These are phyloP conservation scores for Brachirus orientalis DNA, from an alignment of 2,113 vertebrate genomes.

Conservation along the genomic window DNA sequence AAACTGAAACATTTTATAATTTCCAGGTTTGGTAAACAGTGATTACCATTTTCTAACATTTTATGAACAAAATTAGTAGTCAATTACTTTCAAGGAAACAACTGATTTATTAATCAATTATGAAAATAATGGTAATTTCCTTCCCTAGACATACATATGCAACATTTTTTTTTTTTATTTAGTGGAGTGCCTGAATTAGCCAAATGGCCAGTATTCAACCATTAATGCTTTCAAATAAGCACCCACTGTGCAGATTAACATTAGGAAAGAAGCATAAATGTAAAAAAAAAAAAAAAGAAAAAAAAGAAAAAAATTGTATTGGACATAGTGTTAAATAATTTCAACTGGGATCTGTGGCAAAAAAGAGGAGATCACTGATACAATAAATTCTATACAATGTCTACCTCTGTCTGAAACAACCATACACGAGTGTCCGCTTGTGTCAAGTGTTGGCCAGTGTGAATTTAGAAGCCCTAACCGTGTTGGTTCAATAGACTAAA, in stretches of 20 bases:
- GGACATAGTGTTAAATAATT: not conserved
- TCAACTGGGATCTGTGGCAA: not conserved
- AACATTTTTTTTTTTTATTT: not conserved
- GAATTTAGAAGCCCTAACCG: slow-evolving; percentile 6
- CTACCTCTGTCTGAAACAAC: not conserved
- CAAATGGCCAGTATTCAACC: not conserved
- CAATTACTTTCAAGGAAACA: too few species aligned
- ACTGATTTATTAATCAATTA: too few species aligned
- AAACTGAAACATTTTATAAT: too few species aligned
- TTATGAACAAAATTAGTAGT: too few species aligned
- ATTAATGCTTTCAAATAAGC: not conserved
- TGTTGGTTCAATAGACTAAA: slow-evolving; percentile 7
- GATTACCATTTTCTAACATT: too few species aligned
- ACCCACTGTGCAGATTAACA: not conserved
- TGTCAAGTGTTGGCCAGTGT: not conserved
- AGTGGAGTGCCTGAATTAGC: not conserved
- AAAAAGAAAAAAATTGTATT: not conserved
- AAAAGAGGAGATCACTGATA: not conserved
- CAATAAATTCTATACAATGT: not conserved
- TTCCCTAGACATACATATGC: too few species aligned
- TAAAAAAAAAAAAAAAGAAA: not conserved
- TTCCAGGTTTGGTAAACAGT: too few species aligned
- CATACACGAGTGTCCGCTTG: not conserved
- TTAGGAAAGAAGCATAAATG: not conserved
- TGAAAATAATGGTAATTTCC: too few species aligned